Base-by-base conservation (phyloP, 2,113 vertebrate genomes). In the Prionailurus bengalensis region DNA sequence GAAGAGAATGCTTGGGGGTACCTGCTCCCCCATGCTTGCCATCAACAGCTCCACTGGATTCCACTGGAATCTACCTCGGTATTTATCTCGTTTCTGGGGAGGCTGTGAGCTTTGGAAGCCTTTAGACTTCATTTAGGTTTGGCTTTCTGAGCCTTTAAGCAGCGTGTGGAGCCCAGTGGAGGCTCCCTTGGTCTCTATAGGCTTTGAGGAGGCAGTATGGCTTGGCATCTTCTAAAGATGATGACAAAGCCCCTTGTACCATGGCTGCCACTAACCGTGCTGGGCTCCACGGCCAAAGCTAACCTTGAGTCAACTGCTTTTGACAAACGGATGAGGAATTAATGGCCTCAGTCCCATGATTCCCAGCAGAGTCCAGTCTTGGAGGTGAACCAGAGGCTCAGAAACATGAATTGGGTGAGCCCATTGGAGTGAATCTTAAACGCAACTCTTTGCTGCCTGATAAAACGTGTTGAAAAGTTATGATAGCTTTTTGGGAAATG, bases 401-500 rank as follows among this genome's bases (percentile, higher is more conserved):
- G 68, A 95, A 95, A 92, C 65, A 58, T 1, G 0, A 84, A 82
- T 0, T 48, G 63, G 29, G 58, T 87, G 25, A 96, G 80, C 7
- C 61, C 61, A 36, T 45, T 39, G 42, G 78, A 81, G 45, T 15
- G 31, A 94, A 93, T 80, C 65, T 48, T 33, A 93, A 70, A 58
- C 78, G 81, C 39, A 74, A 79, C 91, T 42, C 66, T 76, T 91
- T 91, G 78, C 80, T 80, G 66, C 36, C 55, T 85, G 51, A 73
- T 63, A 89, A 95, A 88, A 79, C 21, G 25, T 85, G 65, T 19
- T 91, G 61, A 96, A 96, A 91, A 68, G 17, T 39, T 65, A 70
- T 73, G 68, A 27, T 63, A 12, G 11, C 61, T 51, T 86, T 91
- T 73, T 17, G 36, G 31, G 17, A 39, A n/a, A 53, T 42, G 7